Conservation (phyloP, 2,113 vertebrate genomes). For the Dromiciops gliroides region DNA sequence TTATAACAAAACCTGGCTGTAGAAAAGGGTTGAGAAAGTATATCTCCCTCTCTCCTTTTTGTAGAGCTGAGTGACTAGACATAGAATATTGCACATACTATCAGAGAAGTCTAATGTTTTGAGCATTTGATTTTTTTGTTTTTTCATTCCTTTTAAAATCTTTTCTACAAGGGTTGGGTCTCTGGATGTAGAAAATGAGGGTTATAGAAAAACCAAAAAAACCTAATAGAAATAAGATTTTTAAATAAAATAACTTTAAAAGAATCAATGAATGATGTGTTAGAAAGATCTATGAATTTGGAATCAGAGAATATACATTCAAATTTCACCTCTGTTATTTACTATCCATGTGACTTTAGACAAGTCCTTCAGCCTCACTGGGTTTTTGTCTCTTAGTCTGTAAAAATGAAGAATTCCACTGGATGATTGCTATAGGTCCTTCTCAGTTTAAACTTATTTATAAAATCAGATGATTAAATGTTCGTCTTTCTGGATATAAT, state of each 20-base stretch:
- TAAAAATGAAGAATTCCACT: not conserved
- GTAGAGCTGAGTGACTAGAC: not conserved
- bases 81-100: not conserved
- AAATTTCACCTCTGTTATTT: slow-evolving; percentile 13
- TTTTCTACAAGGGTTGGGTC: not conserved
- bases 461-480: no score
- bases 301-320: not conserved
- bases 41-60: not conserved
- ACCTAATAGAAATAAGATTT: not conserved
- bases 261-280: not conserved
- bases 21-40: not conserved
- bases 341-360: not conserved
- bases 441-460: no score
- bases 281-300: not conserved
- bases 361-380: not conserved
- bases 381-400: slow-evolving; percentile 10
- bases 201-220: not conserved
- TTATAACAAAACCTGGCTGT: not conserved
- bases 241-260: not conserved
- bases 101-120: not conserved
- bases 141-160: not conserved
- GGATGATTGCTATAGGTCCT: no score
- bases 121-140: not conserved
- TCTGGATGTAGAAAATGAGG: not conserved
- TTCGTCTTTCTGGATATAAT: no score